Evolutionary conservation across 2,797 vertebrate genomes (phyloP).

Genomic region (Ispidina picta): DNA sequence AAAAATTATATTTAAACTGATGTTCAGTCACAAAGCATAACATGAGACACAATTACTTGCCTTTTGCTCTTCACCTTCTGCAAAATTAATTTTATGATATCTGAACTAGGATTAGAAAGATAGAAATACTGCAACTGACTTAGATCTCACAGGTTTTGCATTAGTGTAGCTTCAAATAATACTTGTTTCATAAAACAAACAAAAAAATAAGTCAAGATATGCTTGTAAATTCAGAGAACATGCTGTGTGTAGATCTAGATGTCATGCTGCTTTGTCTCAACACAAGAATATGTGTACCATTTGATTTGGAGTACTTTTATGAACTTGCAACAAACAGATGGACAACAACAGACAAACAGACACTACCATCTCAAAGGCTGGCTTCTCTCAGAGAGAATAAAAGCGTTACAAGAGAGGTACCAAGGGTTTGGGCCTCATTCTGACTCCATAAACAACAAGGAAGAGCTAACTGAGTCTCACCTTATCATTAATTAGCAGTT

Average conservation of each 20-base stretch:
- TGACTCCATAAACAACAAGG: fast-evolving
- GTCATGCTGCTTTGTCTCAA: background rate
- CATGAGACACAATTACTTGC: background rate
- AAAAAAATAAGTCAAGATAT: background rate
- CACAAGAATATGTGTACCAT: background rate
- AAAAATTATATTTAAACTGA: background rate
- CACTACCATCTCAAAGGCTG: background rate
- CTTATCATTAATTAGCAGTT: conserved; percentile 97
- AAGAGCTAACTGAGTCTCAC: conserved; percentile 65
- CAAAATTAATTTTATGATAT: background rate
- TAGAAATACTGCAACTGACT: background rate
- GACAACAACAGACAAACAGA: background rate
- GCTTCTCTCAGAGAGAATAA: background rate
- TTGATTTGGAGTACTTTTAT: background rate
- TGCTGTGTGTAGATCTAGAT: background rate
- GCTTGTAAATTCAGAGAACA: background rate
- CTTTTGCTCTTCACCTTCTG: background rate
- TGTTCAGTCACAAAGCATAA: background rate
- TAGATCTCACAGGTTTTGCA: background rate
- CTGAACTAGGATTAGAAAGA: background rate
- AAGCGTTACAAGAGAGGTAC: background rate
- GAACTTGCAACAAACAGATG: background rate
- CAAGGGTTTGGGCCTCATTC: background rate
- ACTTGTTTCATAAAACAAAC: background rate
- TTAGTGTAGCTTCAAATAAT: background rate